Conservation (phyloP, 2,113 vertebrate genomes). For the Hippocampus barbouri region DNA sequence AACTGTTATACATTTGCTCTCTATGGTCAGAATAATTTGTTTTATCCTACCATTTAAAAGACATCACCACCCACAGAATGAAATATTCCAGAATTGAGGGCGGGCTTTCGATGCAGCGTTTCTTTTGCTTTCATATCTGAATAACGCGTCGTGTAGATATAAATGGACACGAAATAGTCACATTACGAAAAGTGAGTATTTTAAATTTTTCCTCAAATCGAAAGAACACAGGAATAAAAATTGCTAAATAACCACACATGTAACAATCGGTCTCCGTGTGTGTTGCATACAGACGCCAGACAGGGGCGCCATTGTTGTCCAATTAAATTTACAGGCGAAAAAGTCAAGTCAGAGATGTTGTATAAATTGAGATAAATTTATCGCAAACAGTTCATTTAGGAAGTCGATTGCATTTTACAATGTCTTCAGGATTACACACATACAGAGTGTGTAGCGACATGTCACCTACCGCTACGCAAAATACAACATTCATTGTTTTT, state of each 20-base stretch:
- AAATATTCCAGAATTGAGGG: conserved; percentile 6
- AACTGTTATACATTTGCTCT: neutral
- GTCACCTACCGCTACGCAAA: neutral
- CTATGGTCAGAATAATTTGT: neutral
- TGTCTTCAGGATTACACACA: neutral
- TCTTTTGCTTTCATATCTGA: neutral
- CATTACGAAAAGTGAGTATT: neutral
- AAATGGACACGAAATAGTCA: neutral
- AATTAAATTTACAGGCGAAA: neutral
- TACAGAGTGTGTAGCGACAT: neutral
- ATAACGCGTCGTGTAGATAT: neutral
- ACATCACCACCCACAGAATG: neutral
- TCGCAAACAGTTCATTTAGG: neutral
- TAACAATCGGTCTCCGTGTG: neutral
- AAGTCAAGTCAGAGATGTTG: neutral
- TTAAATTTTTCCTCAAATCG: neutral
- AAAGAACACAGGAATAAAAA: neutral
- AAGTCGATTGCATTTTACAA: neutral
- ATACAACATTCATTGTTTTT: neutral
- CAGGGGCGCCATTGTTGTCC: neutral
- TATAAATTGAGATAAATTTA: neutral
- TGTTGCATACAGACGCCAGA: neutral
- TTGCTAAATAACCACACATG: neutral
- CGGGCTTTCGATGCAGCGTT: neutral
- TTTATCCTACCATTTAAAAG: neutral